A percentile compares a stretch with the other conserved stretches of the same genome.
Evolutionary conservation across 2,113 vertebrate species (phyloP).

Genomic region (Melozone crissalis): DNA sequence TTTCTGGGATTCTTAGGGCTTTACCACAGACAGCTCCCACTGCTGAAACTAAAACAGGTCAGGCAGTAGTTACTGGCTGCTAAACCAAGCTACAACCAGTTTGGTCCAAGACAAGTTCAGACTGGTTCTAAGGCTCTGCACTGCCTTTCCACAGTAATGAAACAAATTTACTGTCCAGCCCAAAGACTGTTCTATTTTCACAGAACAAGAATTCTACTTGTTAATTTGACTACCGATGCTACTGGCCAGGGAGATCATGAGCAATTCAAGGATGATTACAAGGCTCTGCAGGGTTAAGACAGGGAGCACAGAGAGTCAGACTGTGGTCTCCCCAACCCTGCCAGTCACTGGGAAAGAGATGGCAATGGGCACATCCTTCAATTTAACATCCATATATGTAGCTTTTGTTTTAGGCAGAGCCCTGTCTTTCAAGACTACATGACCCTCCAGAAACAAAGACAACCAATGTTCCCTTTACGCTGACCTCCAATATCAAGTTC

Average conservation of each 20-base stretch:
- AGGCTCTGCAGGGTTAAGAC: accelerated
- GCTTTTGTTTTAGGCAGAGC: background rate
- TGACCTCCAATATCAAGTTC: background rate
- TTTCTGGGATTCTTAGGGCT: background rate
- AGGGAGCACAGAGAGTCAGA: background rate
- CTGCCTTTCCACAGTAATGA: background rate
- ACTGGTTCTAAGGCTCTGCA: background rate
- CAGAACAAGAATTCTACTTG: background rate
- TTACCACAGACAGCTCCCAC: background rate
- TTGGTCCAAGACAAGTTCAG: background rate
- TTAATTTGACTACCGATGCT: background rate
- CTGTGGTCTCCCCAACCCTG: background rate
- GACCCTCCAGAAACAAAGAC: background rate
- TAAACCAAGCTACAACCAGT: background rate
- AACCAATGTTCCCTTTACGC: background rate
- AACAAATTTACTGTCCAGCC: background rate
- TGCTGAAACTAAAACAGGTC: background rate
- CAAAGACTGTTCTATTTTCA: background rate
- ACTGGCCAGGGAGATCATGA: background rate
- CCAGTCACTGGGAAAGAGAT: background rate
- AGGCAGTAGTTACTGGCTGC: background rate
- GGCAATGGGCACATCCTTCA: background rate
- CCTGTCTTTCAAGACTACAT: background rate
- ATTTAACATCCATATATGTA: background rate
- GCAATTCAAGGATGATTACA: background rate